phyloP scores from a whole-genome alignment of 2,797 vertebrate species.

The Leptodactylus fallax region DNA sequence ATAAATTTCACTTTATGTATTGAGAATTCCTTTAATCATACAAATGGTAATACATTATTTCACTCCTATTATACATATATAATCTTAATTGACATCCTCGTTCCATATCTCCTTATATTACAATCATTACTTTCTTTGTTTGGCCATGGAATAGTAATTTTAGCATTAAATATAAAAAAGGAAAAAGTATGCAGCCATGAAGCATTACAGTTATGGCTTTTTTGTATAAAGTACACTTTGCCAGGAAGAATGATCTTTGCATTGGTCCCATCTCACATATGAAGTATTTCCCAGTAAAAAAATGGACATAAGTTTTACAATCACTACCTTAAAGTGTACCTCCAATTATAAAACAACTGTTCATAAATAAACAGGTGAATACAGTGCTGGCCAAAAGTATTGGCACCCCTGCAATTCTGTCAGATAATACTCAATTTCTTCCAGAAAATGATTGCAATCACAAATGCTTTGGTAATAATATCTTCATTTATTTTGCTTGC shows the following conservation, averaged over 20 bases:
- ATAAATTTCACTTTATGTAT: neutral
- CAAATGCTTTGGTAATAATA: too few relatives aligned
- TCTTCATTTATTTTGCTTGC: too few relatives aligned
- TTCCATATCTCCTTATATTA: neutral
- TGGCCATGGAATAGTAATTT: neutral
- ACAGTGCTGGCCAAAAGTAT: too few relatives aligned
- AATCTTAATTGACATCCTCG: slow-evolving; percentile 12
- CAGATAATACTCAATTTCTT: too few relatives aligned
- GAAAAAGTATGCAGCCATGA: neutral
- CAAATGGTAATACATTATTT: slow-evolving; percentile 13
- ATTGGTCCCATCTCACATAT: neutral
- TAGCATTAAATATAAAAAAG: neutral
- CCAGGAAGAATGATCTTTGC: neutral
- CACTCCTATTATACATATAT: neutral
- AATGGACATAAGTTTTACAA: too few relatives aligned
- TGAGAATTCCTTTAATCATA: neutral
- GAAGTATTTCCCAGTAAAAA: neutral
- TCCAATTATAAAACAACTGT: too few relatives aligned
- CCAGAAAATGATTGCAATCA: too few relatives aligned
- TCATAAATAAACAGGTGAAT: too few relatives aligned
- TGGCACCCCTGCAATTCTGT: too few relatives aligned
- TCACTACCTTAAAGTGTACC: too few relatives aligned
- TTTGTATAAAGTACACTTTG: neutral
- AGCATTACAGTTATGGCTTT: slow-evolving; percentile 11
- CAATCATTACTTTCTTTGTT: neutral